A percentile compares a stretch with the other conserved stretches of the same genome.
Conservation (phyloP, 1,140 invertebrate genomes). For the Daktulosphaira vitifoliae region DNA sequence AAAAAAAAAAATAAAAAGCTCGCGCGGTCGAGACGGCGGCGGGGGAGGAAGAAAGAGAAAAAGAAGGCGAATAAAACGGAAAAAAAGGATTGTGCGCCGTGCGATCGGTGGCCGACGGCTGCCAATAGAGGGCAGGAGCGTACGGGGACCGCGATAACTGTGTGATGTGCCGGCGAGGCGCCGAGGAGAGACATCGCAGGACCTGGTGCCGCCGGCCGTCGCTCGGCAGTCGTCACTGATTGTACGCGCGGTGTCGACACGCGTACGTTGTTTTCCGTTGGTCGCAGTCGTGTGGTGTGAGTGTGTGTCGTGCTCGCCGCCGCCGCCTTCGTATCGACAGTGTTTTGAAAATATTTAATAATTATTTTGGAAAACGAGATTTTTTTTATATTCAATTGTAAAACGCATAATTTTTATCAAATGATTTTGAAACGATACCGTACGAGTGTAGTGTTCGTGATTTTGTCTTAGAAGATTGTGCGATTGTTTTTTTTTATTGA, state of each 20-base stretch:
- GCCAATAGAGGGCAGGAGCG: conserved; percentile 28
- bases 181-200: neutral
- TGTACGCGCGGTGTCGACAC: conserved; percentile 27
- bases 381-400: too few species aligned
- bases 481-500: too few species aligned
- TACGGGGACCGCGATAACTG: conserved; percentile 18
- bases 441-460: too few species aligned
- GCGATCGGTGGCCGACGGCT: neutral
- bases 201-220: conserved; percentile 50
- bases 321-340: conserved; percentile 28
- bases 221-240: conserved; percentile 49
- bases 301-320: conserved; percentile 33
- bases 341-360: too few species aligned
- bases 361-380: too few species aligned
- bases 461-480: too few species aligned
- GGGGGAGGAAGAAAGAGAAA: neutral
- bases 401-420: too few species aligned
- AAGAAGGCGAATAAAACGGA: neutral
- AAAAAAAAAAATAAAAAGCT: conserved; percentile 5
- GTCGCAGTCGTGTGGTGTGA: conserved; percentile 35
- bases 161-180: neutral
- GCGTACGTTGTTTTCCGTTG: conserved; percentile 3
- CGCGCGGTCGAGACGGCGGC: neutral
- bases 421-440: too few species aligned
- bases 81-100: conserved; percentile 26